Percentiles rank a stretch among this genome's conserved stretches.
phyloP scores from a whole-genome alignment of 2,113 vertebrate species.

The Alaudala cheleensis region DNA sequence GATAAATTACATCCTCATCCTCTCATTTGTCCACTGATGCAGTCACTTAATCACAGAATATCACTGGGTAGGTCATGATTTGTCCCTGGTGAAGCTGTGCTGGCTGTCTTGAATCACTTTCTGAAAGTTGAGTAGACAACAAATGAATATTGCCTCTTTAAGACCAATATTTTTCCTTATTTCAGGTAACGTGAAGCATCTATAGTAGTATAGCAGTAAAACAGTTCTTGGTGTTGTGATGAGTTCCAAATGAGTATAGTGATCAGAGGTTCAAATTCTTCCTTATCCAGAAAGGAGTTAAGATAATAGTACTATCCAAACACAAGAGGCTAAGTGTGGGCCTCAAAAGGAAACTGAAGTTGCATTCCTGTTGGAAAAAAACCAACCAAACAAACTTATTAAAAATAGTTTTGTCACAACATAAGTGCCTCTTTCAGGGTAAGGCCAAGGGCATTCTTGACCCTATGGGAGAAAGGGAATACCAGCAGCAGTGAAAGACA shows the following conservation, averaged over 20 bases:
- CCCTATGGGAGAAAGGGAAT: neutral
- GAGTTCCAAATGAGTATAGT: neutral
- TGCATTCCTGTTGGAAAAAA: neutral
- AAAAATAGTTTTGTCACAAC: neutral
- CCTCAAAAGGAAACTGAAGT: neutral
- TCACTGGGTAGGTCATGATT: neutral
- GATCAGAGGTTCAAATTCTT: neutral
- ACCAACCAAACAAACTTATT: too few species aligned
- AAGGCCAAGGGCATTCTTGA: neutral
- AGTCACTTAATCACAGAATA: neutral
- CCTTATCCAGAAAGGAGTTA: neutral
- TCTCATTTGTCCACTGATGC: neutral
- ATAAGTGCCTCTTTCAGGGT: neutral
- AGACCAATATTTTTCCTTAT: neutral
- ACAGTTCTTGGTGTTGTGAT: neutral
- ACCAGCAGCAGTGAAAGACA: neutral
- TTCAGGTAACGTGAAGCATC: neutral
- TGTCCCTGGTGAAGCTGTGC: neutral
- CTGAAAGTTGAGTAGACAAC: neutral
- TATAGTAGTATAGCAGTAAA: neutral
- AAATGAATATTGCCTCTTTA: neutral
- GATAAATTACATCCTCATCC: neutral
- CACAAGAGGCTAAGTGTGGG: neutral
- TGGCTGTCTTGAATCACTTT: neutral
- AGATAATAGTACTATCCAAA: neutral